phyloP scores from a whole-genome alignment of 2,888 invertebrate genomes.

The Drosophila peninsularis region DNA sequence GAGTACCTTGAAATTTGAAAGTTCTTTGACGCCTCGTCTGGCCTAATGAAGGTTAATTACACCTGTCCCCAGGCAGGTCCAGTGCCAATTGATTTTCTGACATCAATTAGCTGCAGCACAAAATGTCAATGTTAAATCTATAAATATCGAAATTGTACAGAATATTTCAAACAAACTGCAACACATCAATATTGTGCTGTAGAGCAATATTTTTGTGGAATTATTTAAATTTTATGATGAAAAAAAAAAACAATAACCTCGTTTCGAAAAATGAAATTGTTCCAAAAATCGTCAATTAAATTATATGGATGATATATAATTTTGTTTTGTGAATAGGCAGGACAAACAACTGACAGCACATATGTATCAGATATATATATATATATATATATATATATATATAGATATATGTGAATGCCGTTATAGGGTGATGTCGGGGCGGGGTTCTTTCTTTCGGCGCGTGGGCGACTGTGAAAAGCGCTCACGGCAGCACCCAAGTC shows the following conservation, averaged over 20 bases:
- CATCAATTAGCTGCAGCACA: conserved; percentile 43
- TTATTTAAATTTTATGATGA: conserved; percentile 35
- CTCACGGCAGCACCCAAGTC: conserved; percentile 71
- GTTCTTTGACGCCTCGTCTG: conserved; percentile 47
- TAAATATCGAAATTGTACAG: conserved; percentile 9
- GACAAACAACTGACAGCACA: conserved; percentile 55
- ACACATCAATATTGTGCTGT: conserved; percentile 56
- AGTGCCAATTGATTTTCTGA: conserved; percentile 63
- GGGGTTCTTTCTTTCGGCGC: conserved; percentile 46
- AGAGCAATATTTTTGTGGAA: conserved; percentile 30
- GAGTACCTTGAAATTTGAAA: conserved; percentile 62
- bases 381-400: conserved; percentile 15
- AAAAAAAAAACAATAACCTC: conserved; percentile 62
- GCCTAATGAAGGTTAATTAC: conserved; percentile 65
- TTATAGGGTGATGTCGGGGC: conserved; percentile 19
- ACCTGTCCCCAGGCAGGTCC: conserved; percentile 57
- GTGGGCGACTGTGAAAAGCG: conserved; percentile 64
- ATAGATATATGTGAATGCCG: conserved; percentile 5
- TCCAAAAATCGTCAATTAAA: conserved; percentile 73
- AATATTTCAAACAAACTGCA: conserved; percentile 42
- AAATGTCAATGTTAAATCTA: conserved; percentile 51
- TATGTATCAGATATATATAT: conserved; percentile 20
- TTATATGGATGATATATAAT: conserved; percentile 46
- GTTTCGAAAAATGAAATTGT: conserved; percentile 51
- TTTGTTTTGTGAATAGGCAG: conserved; percentile 49